These are phyloP conservation scores for Neodiprion fabricii DNA, from an alignment of 1,140 invertebrate species.

Conservation along the genomic window DNA sequence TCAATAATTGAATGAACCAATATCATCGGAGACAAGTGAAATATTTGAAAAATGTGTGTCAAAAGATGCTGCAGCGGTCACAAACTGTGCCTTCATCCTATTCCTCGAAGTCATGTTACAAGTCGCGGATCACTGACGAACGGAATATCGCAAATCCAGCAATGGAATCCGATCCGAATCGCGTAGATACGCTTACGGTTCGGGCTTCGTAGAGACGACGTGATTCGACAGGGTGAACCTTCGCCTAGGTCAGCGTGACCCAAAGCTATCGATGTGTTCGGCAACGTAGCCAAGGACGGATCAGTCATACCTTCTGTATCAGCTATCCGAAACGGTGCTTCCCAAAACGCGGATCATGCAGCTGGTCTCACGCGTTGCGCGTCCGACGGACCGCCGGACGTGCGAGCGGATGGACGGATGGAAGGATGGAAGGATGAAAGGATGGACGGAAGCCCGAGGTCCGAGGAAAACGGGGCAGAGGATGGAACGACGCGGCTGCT, in stretches of 20 bases:
- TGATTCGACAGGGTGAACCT: background rate
- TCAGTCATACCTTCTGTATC: background rate
- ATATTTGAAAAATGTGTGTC: too few relatives aligned
- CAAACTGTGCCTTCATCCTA: too few relatives aligned
- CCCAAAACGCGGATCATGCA: background rate
- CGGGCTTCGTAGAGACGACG: too few relatives aligned
- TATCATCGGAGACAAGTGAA: too few relatives aligned
- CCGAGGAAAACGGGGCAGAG: slow-evolving; percentile 27
- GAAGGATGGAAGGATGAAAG: slow-evolving; percentile 48
- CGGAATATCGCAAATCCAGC: too few relatives aligned
- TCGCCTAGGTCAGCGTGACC: slow-evolving; percentile 40
- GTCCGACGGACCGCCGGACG: background rate
- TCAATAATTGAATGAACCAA: too few relatives aligned
- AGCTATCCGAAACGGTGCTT: background rate
- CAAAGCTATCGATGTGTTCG: slow-evolving; percentile 47
- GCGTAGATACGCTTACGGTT: too few relatives aligned
- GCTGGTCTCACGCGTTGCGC: background rate
- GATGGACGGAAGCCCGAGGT: slow-evolving; percentile 50
- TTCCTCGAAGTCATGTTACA: too few relatives aligned
- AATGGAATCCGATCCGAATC: too few relatives aligned
- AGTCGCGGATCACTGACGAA: too few relatives aligned
- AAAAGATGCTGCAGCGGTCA: too few relatives aligned
- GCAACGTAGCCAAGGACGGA: too few relatives aligned
- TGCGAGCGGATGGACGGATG: background rate
- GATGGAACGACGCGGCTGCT: slow-evolving; percentile 41